Conservation (phyloP, 64 coral and sea anemone genomes). For the Stylophora pistillata region DNA sequence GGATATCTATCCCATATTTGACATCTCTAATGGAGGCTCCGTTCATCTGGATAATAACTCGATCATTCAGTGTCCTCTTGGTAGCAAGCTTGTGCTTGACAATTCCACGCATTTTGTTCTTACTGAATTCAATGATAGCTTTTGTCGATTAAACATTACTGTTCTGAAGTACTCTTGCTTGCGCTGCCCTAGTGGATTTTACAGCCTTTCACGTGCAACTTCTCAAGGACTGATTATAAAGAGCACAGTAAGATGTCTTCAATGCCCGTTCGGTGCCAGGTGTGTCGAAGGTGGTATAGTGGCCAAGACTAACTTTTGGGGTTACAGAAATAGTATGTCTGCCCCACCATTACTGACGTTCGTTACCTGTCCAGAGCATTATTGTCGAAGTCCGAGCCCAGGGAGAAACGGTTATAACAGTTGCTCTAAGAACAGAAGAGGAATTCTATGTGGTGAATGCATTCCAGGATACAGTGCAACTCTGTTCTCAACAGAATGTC, state of each 20-base stretch:
- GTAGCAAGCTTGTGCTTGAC: conserved; percentile 27
- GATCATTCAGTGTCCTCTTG: conserved; percentile 33
- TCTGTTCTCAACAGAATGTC: conserved; percentile 27
- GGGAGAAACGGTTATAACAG: conserved; percentile 14
- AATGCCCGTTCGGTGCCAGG: conserved; percentile 54
- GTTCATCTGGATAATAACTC: conserved; percentile 37
- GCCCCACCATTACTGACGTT: conserved; percentile 1
- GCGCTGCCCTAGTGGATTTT: conserved; percentile 29
- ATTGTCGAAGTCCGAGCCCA: conserved; percentile 25
- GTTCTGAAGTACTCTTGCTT: conserved; percentile 8
- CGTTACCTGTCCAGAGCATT: conserved; percentile 45
- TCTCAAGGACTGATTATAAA: conserved; percentile 1
- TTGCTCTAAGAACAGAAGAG: conserved; percentile 26
- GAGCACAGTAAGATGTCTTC: neutral
- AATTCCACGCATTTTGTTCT: neutral
- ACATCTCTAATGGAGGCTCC: neutral
- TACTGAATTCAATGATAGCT: neutral
- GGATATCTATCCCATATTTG: neutral
- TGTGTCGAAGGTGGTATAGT: conserved; percentile 25
- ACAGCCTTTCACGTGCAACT: conserved; percentile 54
- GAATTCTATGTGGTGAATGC: conserved; percentile 49
- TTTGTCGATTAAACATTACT: conserved; percentile 42
- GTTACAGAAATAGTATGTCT: neutral
- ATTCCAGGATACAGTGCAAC: conserved; percentile 17
- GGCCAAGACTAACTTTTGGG: conserved; percentile 49